These are phyloP conservation scores for Lucilia cuprina DNA, from an alignment of 1,140 invertebrate species.

Conservation along the genomic window DNA sequence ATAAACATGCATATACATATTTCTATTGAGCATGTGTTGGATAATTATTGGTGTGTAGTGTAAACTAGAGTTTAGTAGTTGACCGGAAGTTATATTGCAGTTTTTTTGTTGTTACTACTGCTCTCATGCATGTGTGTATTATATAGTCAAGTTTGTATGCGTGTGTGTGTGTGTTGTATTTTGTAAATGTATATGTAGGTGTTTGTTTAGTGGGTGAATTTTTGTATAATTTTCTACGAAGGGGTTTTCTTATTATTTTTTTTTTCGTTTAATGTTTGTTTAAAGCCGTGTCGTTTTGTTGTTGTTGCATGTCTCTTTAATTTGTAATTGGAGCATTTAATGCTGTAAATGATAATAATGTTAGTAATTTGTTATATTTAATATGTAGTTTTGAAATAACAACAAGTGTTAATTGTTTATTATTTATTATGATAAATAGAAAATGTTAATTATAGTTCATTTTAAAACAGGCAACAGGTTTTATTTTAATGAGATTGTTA, in stretches of 20 bases:
- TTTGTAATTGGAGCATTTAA: slow-evolving; percentile 13
- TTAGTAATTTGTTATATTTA: slow-evolving; percentile 1
- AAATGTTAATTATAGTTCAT: not conserved
- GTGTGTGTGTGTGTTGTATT: not conserved
- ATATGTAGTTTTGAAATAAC: no score
- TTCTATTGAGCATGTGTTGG: not conserved
- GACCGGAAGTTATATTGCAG: slow-evolving; percentile 15
- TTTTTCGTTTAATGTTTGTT: not conserved
- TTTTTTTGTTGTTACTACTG: not conserved
- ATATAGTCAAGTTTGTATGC: no score
- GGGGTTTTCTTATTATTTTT: not conserved
- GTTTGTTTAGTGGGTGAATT: slow-evolving; percentile 8
- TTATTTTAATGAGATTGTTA: not conserved
- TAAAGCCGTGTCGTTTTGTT: not conserved
- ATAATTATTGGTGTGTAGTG: not conserved
- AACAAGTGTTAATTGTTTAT: not conserved
- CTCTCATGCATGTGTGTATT: not conserved
- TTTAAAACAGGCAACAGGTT: not conserved
- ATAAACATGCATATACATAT: no score
- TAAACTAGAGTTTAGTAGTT: slow-evolving; percentile 2
- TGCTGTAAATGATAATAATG: not conserved
- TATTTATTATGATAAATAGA: not conserved
- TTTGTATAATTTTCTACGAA: not conserved
- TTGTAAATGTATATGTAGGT: not conserved
- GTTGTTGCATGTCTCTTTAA: not conserved